Percentiles rank a stretch among this genome's conserved stretches.
Evolutionary conservation across 2,797 vertebrate genomes (phyloP).

Genomic region (Phoxinus dragarum): DNA sequence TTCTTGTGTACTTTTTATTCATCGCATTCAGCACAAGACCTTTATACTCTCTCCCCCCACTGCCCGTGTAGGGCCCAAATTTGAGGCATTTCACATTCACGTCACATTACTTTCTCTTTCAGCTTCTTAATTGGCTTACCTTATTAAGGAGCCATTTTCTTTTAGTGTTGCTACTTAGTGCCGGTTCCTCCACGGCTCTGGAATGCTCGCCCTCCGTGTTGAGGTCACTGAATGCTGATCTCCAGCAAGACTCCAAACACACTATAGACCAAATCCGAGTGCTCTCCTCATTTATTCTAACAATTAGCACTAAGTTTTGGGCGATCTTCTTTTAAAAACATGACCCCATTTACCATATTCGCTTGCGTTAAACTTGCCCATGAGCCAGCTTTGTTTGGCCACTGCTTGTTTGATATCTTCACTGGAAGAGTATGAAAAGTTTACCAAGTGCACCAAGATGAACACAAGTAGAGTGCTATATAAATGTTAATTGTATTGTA

Average conservation of each 20-base stretch:
- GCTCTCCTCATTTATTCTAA: conserved; percentile 64
- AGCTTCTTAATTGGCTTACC: conserved; percentile 77
- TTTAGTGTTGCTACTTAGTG: conserved; percentile 58
- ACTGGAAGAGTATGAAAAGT: conserved; percentile 29
- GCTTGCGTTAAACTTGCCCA: conserved; percentile 69
- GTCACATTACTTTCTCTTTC: conserved; percentile 54
- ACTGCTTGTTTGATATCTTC: conserved; percentile 56
- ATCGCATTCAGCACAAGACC: conserved; percentile 57
- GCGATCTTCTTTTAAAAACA: conserved; percentile 27
- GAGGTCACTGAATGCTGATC: conserved; percentile 73
- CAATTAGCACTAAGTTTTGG: conserved; percentile 62
- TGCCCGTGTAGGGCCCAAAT: conserved; percentile 35
- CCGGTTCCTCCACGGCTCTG: conserved; percentile 58
- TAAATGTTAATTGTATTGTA: conserved; percentile 62
- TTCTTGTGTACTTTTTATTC: conserved; percentile 26
- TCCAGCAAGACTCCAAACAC: conserved; percentile 62
- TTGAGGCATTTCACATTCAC: conserved; percentile 54
- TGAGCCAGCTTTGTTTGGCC: conserved; percentile 57
- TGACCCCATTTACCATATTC: conserved; percentile 63
- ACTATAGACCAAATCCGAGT: conserved; percentile 57
- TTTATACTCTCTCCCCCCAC: conserved; percentile 48
- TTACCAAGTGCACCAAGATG: conserved; percentile 49
- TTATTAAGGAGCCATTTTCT: conserved; percentile 77
- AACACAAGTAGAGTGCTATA: conserved; percentile 46
- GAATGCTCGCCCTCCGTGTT: conserved; percentile 69